phyloP scores from a whole-genome alignment of 2,888 invertebrate genomes.

The Tenthredo distinguenda region DNA sequence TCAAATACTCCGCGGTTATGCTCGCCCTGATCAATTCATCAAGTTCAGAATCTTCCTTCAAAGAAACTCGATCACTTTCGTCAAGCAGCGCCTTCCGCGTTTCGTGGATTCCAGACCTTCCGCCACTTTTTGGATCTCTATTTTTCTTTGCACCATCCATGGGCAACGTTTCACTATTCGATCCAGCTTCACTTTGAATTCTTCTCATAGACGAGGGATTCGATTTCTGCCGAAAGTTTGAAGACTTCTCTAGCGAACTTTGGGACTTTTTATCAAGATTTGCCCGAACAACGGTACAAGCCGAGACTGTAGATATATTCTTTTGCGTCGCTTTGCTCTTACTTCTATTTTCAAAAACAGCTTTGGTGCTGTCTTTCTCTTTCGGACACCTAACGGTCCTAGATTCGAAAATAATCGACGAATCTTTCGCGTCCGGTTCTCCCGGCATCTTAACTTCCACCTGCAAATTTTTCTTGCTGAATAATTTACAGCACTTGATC shows the following conservation, averaged over 20 bases:
- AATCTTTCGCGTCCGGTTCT: background rate
- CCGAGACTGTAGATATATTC: background rate
- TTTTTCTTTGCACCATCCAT: background rate
- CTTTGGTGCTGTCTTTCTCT: background rate
- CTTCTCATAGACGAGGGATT: background rate
- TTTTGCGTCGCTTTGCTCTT: background rate
- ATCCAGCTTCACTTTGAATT: background rate
- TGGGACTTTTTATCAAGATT: background rate
- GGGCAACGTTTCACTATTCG: background rate
- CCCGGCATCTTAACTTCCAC: background rate
- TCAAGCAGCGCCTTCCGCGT: background rate
- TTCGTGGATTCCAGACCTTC: background rate
- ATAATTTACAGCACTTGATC: background rate
- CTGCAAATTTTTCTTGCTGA: background rate
- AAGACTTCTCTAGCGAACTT: background rate
- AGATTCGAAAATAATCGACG: background rate
- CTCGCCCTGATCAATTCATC: conserved; percentile 18
- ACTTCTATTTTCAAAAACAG: background rate
- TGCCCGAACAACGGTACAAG: background rate
- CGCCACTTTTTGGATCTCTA: background rate
- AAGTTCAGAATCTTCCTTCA: background rate
- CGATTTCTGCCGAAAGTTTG: background rate
- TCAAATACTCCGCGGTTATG: background rate
- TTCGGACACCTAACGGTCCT: background rate
- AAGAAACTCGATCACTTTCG: background rate